phyloP scores from a whole-genome alignment of 2,888 invertebrate genomes.

The Macrophya annulata region DNA sequence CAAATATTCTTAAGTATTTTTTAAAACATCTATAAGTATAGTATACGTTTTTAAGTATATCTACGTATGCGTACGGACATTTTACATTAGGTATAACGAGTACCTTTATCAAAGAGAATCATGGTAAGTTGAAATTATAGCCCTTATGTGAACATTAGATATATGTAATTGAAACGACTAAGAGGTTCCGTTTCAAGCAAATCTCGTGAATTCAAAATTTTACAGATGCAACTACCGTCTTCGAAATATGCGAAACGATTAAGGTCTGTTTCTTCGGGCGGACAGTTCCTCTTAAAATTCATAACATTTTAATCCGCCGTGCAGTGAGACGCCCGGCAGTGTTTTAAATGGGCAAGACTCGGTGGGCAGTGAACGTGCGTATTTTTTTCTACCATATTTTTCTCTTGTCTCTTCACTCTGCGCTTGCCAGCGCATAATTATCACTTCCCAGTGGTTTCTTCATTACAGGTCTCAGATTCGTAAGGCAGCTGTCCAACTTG shows the following conservation, averaged over 20 bases:
- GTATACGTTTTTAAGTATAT: not conserved
- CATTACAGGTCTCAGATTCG: slow-evolving; percentile 43
- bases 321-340: slow-evolving; percentile 33
- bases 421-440: slow-evolving; percentile 53
- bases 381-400: not conserved
- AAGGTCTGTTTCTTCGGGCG: slow-evolving; percentile 14
- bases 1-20: not conserved
- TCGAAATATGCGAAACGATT: slow-evolving; percentile 2
- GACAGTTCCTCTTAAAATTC: slow-evolving; percentile 55
- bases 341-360: slow-evolving; percentile 10
- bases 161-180: slow-evolving; percentile 26
- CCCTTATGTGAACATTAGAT: slow-evolving; percentile 10
- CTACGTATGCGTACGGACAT: slow-evolving; percentile 1
- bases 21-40: slow-evolving; percentile 1
- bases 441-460: slow-evolving; percentile 50
- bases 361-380: slow-evolving; percentile 10
- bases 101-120: slow-evolving; percentile 13
- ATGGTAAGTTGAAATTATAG: slow-evolving; percentile 17
- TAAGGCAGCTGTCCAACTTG: slow-evolving; percentile 35
- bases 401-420: slow-evolving; percentile 41
- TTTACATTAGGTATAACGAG: slow-evolving; percentile 21
- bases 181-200: too few species aligned
- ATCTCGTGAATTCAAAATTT: not conserved
- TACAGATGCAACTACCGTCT: slow-evolving; percentile 22
- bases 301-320: slow-evolving; percentile 55